These are phyloP conservation scores for Drosophila affinis DNA, from an alignment of 2,888 invertebrate species.

Conservation along the genomic window DNA sequence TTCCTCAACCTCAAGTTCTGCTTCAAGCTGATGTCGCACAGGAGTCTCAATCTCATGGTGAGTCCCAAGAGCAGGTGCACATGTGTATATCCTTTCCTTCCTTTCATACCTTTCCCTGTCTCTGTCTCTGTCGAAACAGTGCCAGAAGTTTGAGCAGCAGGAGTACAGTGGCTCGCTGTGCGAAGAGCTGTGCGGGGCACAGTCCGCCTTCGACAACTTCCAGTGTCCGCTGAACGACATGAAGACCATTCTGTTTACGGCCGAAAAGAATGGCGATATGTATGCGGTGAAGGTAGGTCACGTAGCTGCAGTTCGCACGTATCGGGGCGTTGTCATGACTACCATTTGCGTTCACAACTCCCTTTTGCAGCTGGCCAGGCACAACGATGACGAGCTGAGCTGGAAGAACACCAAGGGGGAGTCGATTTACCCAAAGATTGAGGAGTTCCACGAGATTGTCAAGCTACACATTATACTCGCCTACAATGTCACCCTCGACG, in stretches of 20 bases:
- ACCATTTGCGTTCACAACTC: slow-evolving; percentile 1
- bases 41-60: slow-evolving; percentile 82
- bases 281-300: slow-evolving; percentile 81
- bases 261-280: slow-evolving; percentile 81
- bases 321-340: slow-evolving; percentile 37
- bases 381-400: slow-evolving; percentile 79
- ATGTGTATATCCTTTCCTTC: too few relatives aligned
- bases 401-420: slow-evolving; percentile 80
- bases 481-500: slow-evolving; percentile 82
- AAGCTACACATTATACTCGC: slow-evolving; percentile 82
- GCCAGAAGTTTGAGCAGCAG: slow-evolving; percentile 77
- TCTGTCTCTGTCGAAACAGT: slow-evolving; percentile 52
- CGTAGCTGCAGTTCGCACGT: neutral
- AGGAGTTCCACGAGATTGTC: slow-evolving; percentile 82
- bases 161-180: slow-evolving; percentile 82
- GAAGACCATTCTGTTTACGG: slow-evolving; percentile 82
- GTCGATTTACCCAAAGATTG: slow-evolving; percentile 78
- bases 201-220: slow-evolving; percentile 80
- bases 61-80: slow-evolving; percentile 18
- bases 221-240: slow-evolving; percentile 81
- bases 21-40: slow-evolving; percentile 81
- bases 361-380: slow-evolving; percentile 69
- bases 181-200: slow-evolving; percentile 79
- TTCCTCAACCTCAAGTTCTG: slow-evolving; percentile 82
- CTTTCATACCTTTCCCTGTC: neutral